Conservation (phyloP, 2,113 vertebrate genomes). For the Sinocyclocheilus rhinocerous region DNA sequence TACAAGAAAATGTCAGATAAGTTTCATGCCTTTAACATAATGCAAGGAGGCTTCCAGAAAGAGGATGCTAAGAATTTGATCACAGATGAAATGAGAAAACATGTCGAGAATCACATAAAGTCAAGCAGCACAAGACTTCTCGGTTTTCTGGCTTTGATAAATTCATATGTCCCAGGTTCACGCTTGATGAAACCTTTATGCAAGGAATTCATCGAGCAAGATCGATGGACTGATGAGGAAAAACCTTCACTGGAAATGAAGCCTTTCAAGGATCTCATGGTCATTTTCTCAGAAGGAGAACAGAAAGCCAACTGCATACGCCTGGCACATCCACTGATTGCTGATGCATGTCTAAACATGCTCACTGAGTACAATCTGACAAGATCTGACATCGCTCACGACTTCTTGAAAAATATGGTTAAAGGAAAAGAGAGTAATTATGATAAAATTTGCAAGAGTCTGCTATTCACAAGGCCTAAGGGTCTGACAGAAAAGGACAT, state of each 20-base stretch:
- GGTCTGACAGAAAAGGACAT: accelerated
- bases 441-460: background rate
- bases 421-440: background rate
- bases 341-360: background rate
- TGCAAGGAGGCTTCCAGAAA: background rate
- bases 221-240: background rate
- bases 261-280: background rate
- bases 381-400: background rate
- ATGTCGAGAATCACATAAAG: background rate
- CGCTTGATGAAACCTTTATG: background rate
- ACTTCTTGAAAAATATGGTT: background rate
- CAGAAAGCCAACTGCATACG: background rate
- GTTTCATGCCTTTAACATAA: background rate
- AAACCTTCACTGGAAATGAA: background rate
- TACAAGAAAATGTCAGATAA: background rate
- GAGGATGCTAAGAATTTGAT: background rate
- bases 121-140: background rate
- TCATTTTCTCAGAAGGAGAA: background rate
- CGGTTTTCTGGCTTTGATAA: conserved; percentile 2
- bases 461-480: background rate
- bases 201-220: background rate
- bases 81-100: background rate
- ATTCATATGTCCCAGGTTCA: background rate
- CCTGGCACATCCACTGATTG: background rate
- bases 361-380: background rate